These are phyloP conservation scores for Australoheros facetus DNA, from an alignment of 2,797 vertebrate genomes.

Conservation along the genomic window DNA sequence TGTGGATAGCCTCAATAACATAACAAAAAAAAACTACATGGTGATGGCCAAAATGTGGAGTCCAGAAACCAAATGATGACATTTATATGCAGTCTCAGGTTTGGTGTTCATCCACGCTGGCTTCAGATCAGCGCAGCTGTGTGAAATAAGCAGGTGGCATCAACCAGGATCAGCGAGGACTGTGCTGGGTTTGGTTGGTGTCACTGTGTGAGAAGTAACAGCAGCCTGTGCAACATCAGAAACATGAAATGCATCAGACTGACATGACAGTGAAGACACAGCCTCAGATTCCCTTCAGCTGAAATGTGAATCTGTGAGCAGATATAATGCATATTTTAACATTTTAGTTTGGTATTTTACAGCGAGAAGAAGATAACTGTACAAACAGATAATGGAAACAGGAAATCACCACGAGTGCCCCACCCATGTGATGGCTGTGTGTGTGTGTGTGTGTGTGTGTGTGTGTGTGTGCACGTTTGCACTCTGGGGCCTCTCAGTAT, in stretches of 20 bases:
- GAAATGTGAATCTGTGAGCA: not conserved
- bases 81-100: too few species aligned
- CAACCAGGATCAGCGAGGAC: too few species aligned
- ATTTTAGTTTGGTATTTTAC: not conserved
- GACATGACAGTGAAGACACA: not conserved
- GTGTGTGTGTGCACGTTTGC: slow-evolving; percentile 1
- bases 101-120: too few species aligned
- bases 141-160: too few species aligned
- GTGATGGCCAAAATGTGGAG: not conserved
- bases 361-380: not conserved
- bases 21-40: not conserved
- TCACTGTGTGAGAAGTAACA: not conserved
- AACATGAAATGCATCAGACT: not conserved
- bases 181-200: too few species aligned
- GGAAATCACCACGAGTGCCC: not conserved
- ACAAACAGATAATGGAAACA: not conserved
- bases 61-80: not conserved
- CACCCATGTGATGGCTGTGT: not conserved
- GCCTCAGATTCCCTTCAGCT: not conserved
- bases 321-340: not conserved
- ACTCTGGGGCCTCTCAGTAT: not conserved
- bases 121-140: too few species aligned
- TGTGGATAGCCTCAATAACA: not conserved
- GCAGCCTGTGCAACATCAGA: too few species aligned
- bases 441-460: too few species aligned